Evolutionary conservation across 2,113 vertebrate species (phyloP), one percentile per base, ranked within the genome.

Genomic region (Cebus imitator): DNA sequence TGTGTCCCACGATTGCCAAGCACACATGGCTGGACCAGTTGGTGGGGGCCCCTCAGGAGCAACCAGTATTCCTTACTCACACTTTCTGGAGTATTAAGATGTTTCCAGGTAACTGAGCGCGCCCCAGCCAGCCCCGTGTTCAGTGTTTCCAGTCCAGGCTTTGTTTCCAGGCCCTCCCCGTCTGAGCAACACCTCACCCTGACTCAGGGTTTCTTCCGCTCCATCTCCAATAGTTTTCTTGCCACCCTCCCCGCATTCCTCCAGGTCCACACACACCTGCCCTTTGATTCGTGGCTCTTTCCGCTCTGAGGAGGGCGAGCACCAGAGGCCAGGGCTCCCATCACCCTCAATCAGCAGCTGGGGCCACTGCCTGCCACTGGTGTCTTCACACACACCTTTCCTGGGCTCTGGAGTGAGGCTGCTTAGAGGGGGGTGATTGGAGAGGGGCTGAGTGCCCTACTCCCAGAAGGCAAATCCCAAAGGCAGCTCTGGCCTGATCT

Each of bases 201-300:
- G 52, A 70, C 25, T 55, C 32, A 13, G n/a, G 50, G 14, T 68
- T 73, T 82, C n/a, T 64, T 43, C 57, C 21, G 35, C 32, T 68
- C 52, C 57, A 50, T 30, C 37, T 61, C 32, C 27, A 16, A 23
- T 32, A 6, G 9, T 72, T 57, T 86, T 40, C 76, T n/a, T 52
- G 35, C 3, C 43, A 16, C 8, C 21, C 16, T 21, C 21, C 0
- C 48, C 16, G 16, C 3, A 1, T 6, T 27, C 40, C 16, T 55
- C 58, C 48, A 13, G 37, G 5, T 10, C 37, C 11, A 8, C 27
- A 52, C 2, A 52, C 10, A 73, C 58, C 23, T 37, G 85, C 55
- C n/a, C 40, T 75, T 80, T 50, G 37, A 52, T 8, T 80, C 76
- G 3, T 35, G 87, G 37, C 40, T 79, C 50, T 50, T 85, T 57